Conservation (phyloP, 2,797 vertebrate genomes). For the Aldrovandia affinis region DNA sequence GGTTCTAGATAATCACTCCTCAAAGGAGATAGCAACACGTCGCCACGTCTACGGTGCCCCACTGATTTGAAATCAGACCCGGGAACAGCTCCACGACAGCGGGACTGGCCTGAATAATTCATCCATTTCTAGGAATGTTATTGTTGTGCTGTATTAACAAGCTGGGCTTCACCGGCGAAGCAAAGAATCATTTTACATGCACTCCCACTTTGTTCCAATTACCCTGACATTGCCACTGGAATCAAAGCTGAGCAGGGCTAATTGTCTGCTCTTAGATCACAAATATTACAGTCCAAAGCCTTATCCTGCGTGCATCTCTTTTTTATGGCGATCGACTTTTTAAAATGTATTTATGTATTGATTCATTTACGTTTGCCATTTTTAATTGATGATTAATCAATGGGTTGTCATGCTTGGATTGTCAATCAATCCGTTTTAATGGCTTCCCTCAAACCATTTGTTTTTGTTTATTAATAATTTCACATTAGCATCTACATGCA, state of each 20-base stretch:
- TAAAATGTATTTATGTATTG: background rate
- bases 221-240: background rate
- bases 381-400: background rate
- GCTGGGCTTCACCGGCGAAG: conserved; percentile 11
- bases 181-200: conserved; percentile 14
- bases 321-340: background rate
- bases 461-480: background rate
- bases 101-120: conserved; percentile 11
- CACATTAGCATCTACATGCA: background rate
- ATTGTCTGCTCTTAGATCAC: background rate
- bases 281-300: background rate
- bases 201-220: conserved; percentile 23
- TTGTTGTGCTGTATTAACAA: background rate
- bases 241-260: background rate
- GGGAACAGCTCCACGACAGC: background rate
- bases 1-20: background rate
- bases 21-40: background rate
- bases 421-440: background rate
- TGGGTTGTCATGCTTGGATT: background rate
- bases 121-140: conserved; percentile 22
- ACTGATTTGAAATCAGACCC: conserved; percentile 4
- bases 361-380: background rate
- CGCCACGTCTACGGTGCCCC: background rate
- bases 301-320: background rate
- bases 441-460: background rate